Base-by-base conservation (phyloP, 2,888 invertebrate species). In the Stenchaetothrips biformis region DNA sequence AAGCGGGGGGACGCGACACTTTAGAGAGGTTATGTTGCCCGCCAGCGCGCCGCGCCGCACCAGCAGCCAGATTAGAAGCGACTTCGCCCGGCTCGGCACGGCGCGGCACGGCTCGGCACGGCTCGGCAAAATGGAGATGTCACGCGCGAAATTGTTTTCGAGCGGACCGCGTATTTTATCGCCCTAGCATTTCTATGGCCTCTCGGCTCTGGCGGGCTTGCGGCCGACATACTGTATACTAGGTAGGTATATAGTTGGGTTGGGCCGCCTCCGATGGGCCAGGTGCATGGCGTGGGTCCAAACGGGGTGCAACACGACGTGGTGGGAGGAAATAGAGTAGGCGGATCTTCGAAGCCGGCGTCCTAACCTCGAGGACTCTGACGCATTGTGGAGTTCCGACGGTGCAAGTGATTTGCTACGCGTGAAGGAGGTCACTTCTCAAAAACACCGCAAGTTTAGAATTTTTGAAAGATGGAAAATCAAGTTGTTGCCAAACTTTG, bases 1-100 rank as follows among this genome's bases (percentile, higher is more conserved):
- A 37, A 37, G 37, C 37, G 37, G 4, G 37, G 37, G 37, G 37
- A 37, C 37, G 37, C 79, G 79, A 80, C 80, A 77, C 79, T 79
- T 79, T 77, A 79, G 79, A 77, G 80, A 79, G 78, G 81, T 79
- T 81, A 78, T 77, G 79, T 27, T 81, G 37, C 78, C 79, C 79
- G 79, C 77, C 81, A 81, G 53, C 74, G 27, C n/a, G 62, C 80
- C 77, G 4, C 37, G 4, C 2, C 37, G 37, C n/a, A 37, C 2
- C 59, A 16, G 59, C 18, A 59, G 59, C 59, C 59, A 59, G 59
- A 59, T 59, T 59, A 59, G 18, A 13, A 59, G 59, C 18, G 59
- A 37, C 37, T 37, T 13, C 6, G 59, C 59, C 18, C 18, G 53
- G 16, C 53, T 13, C 59, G 18, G 59, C 59, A 53, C 13, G 53